Evolutionary conservation across 2,888 invertebrate species (phyloP).

Genomic region (Drosophila mimica): DNA sequence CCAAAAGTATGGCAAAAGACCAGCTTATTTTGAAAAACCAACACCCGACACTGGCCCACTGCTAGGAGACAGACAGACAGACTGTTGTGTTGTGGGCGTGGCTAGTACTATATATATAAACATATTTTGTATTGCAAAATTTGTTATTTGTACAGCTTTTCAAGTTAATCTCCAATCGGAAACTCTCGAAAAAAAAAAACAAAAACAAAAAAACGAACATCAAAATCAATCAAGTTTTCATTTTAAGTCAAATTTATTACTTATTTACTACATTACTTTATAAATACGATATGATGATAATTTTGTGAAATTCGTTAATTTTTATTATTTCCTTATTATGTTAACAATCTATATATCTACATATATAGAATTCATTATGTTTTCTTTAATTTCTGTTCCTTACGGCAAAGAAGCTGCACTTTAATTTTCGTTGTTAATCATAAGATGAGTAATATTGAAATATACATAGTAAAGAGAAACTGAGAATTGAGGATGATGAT

Average conservation of each 20-base stretch:
- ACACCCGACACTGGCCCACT: conserved; percentile 21
- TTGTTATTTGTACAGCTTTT: conserved; percentile 55
- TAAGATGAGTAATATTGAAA: conserved; percentile 49
- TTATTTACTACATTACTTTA: conserved; percentile 43
- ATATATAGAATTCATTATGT: conserved; percentile 60
- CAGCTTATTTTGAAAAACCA: conserved; percentile 28
- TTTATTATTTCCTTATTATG: conserved; percentile 58
- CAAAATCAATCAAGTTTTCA: conserved; percentile 36
- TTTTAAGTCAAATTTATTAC: conserved; percentile 42
- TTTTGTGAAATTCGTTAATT: conserved; percentile 53
- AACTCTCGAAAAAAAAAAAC: not conserved
- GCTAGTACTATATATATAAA: conserved; percentile 51
- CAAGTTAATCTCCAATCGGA: conserved; percentile 27
- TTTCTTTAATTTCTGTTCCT: conserved; percentile 69
- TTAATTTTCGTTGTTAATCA: conserved; percentile 52
- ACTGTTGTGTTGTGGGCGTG: conserved; percentile 54
- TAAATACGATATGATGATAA: conserved; percentile 22
- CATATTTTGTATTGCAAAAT: conserved; percentile 69
- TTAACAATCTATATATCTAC: conserved; percentile 35
- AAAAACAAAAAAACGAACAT: not conserved
- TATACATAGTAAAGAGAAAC: conserved; percentile 36
- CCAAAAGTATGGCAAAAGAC: conserved; percentile 59
- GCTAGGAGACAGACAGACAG: conserved; percentile 5
- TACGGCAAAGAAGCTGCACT: conserved; percentile 73
- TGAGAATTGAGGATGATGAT: conserved; percentile 15